These are phyloP conservation scores for Papilio helenus DNA, from an alignment of 1,140 invertebrate genomes.

Conservation along the genomic window DNA sequence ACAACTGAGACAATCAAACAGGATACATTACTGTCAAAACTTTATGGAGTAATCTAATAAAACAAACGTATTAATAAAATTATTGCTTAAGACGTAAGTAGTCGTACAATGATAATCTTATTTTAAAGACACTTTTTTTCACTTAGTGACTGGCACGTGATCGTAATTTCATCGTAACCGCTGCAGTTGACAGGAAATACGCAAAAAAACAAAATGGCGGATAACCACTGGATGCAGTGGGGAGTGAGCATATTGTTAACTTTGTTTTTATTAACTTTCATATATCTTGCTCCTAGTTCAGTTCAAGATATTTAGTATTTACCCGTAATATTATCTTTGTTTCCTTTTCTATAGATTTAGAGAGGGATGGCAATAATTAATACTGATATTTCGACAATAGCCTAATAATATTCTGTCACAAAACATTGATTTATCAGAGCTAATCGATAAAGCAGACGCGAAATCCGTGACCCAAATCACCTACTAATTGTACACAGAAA, in stretches of 20 bases:
- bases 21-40: constrained; percentile 22
- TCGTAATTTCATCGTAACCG: too few relatives aligned
- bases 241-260: too few relatives aligned
- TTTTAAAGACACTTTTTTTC: not conserved
- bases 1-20: constrained; percentile 2
- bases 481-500: constrained; percentile 26
- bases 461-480: constrained; percentile 5
- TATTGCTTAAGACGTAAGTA: not conserved
- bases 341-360: too few relatives aligned
- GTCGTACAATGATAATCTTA: not conserved
- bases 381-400: too few relatives aligned
- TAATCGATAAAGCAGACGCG: not conserved
- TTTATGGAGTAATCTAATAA: constrained; percentile 32
- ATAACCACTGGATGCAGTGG: too few relatives aligned
- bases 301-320: too few relatives aligned
- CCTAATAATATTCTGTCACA: not conserved
- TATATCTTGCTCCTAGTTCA: too few relatives aligned
- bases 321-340: too few relatives aligned
- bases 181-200: too few relatives aligned
- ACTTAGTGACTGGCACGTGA: not conserved
- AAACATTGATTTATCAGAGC: not conserved
- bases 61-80: constrained; percentile 19
- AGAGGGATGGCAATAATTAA: too few relatives aligned
- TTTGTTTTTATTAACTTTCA: too few relatives aligned
- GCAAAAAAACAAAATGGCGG: too few relatives aligned